Evolutionary conservation across 2,797 vertebrate genomes (phyloP).

Genomic region (Phaenicophaeus curvirostris): DNA sequence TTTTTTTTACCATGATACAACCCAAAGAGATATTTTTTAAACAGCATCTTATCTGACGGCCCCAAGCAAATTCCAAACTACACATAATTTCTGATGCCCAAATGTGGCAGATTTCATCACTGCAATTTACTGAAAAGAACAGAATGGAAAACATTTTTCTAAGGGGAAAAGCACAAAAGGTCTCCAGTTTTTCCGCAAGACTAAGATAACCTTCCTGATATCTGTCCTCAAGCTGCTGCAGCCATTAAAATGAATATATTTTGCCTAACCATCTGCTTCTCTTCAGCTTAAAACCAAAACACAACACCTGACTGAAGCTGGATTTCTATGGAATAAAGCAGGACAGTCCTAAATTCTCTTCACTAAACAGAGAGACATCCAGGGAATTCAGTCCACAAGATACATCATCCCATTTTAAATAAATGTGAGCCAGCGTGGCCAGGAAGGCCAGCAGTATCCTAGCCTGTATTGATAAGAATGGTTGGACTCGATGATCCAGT

Average conservation of each 20-base stretch:
- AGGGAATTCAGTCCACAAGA: background rate
- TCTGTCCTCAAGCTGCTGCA: background rate
- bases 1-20: background rate
- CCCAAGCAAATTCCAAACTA: background rate
- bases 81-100: background rate
- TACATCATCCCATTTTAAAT: background rate
- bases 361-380: background rate
- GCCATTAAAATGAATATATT: background rate
- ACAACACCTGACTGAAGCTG: background rate
- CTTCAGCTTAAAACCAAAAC: background rate
- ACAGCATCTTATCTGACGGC: background rate
- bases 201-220: background rate
- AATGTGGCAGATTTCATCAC: background rate
- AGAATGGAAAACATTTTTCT: background rate
- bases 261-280: background rate
- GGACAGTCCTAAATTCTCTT: background rate
- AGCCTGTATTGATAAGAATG: too few relatives aligned
- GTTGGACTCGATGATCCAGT: too few relatives aligned
- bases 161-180: background rate
- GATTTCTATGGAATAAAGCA: background rate
- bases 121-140: background rate
- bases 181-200: background rate
- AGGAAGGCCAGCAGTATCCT: too few relatives aligned
- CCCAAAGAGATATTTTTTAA: fast-evolving
- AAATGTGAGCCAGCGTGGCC: too few relatives aligned